These are phyloP conservation scores for Melieria omissa DNA, from an alignment of 2,888 invertebrate species.

Conservation along the genomic window DNA sequence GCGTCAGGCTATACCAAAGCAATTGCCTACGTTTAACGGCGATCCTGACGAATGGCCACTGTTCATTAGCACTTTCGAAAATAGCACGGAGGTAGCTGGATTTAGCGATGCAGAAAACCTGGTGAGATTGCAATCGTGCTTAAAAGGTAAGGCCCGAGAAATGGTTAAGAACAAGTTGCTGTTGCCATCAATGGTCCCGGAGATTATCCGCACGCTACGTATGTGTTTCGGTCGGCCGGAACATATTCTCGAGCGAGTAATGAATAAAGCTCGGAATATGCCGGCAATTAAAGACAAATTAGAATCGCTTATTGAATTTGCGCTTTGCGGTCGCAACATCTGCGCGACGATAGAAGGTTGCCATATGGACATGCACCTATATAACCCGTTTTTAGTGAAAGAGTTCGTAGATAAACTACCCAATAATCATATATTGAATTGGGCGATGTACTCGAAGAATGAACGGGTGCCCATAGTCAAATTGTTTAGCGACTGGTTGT, in stretches of 20 bases:
- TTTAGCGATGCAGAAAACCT: constrained; percentile 36
- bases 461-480: constrained; percentile 22
- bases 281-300: constrained; percentile 24
- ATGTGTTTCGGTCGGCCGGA: constrained; percentile 36
- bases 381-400: constrained; percentile 31
- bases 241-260: constrained; percentile 26
- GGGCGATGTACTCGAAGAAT: constrained; percentile 24
- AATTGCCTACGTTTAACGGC: constrained; percentile 2
- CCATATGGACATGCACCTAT: constrained; percentile 14
- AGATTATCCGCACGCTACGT: constrained; percentile 29
- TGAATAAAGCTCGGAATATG: constrained; percentile 26
- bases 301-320: constrained; percentile 34
- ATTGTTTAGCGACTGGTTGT: constrained; percentile 32
- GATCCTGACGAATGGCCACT: constrained; percentile 21
- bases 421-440: constrained; percentile 29
- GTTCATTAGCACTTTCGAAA: constrained; percentile 12
- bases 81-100: constrained; percentile 17
- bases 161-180: constrained; percentile 29
- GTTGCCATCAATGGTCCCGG: constrained; percentile 30
- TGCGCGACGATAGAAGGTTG: constrained; percentile 34
- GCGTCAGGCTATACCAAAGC: no score
- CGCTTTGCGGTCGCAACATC: constrained; percentile 26
- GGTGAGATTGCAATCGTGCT: constrained; percentile 28
- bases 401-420: constrained; percentile 28
- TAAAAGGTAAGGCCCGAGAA: constrained; percentile 29